Conservation (phyloP, 2,113 vertebrate species). For the Raja brachyura region DNA sequence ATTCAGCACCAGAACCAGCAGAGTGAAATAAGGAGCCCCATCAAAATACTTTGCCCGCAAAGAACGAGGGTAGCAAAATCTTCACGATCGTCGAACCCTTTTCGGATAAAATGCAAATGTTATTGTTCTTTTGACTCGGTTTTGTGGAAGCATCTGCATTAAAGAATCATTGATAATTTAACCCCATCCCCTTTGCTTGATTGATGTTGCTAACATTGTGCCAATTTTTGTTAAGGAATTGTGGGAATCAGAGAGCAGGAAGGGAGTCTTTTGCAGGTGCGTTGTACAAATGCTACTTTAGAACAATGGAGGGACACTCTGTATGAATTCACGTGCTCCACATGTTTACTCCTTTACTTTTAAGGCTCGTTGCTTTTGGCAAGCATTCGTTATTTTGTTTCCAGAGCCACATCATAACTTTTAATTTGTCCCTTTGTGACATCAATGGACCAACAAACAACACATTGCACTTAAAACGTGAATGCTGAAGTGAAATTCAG, state of each 20-base stretch:
- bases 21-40: background rate
- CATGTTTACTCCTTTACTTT: background rate
- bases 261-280: slow-evolving; percentile 33
- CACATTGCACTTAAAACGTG: background rate
- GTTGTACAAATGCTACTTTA: background rate
- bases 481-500: background rate
- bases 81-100: background rate
- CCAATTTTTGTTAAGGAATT: background rate
- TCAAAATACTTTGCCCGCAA: background rate
- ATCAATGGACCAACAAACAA: background rate
- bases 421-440: background rate
- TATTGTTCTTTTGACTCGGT: background rate
- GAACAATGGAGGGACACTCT: slow-evolving; percentile 25
- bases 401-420: background rate
- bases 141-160: background rate
- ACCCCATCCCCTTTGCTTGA: background rate
- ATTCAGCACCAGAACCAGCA: background rate
- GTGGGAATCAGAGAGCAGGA: slow-evolving; percentile 24
- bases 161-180: background rate
- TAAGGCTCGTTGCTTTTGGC: background rate
- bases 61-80: background rate
- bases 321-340: background rate
- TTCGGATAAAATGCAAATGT: background rate
- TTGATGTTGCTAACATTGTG: background rate
- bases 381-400: background rate